Percentiles rank a stretch among this genome's conserved stretches.
Evolutionary conservation across 2,113 vertebrate genomes (phyloP).

Genomic region (Platichthys flesus): DNA sequence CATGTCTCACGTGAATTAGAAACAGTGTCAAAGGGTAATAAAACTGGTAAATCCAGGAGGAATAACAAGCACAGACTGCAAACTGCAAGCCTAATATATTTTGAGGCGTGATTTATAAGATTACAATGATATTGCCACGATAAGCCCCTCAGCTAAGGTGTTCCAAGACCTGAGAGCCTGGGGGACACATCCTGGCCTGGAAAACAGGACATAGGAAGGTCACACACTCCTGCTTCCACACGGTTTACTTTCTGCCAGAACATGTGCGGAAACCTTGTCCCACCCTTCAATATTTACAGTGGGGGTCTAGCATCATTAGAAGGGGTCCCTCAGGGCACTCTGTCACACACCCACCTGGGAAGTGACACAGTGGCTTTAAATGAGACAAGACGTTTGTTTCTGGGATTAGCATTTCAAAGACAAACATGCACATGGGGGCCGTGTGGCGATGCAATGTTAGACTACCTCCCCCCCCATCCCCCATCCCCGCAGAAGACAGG

Average conservation of each 20-base stretch:
- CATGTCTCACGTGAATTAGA: slow-evolving; percentile 17
- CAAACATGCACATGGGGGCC: slow-evolving; percentile 60
- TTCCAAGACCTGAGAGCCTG: slow-evolving; percentile 46
- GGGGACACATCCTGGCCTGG: slow-evolving; percentile 50
- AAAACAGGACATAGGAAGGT: slow-evolving; percentile 73
- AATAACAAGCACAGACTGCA: slow-evolving; percentile 18
- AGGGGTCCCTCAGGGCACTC: slow-evolving; percentile 73
- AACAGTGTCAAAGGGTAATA: not conserved
- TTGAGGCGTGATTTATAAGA: slow-evolving; percentile 45
- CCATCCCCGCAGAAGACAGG: slow-evolving; percentile 48
- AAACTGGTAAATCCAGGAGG: slow-evolving; percentile 7
- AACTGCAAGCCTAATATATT: slow-evolving; percentile 8
- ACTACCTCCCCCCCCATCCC: slow-evolving; percentile 35
- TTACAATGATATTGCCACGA: slow-evolving; percentile 42
- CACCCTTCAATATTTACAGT: slow-evolving; percentile 73
- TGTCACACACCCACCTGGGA: slow-evolving; percentile 79
- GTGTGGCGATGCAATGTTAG: slow-evolving; percentile 47
- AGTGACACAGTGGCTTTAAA: slow-evolving; percentile 81
- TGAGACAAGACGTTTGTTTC: slow-evolving; percentile 79
- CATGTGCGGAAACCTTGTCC: slow-evolving; percentile 66
- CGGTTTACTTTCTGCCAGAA: slow-evolving; percentile 69
- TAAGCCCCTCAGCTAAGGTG: slow-evolving; percentile 39
- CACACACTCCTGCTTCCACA: slow-evolving; percentile 60
- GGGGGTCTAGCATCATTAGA: slow-evolving; percentile 73
- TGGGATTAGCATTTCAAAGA: slow-evolving; percentile 83